Conservation (phyloP, 2,797 vertebrate species). For the Ficedula albicollis region DNA sequence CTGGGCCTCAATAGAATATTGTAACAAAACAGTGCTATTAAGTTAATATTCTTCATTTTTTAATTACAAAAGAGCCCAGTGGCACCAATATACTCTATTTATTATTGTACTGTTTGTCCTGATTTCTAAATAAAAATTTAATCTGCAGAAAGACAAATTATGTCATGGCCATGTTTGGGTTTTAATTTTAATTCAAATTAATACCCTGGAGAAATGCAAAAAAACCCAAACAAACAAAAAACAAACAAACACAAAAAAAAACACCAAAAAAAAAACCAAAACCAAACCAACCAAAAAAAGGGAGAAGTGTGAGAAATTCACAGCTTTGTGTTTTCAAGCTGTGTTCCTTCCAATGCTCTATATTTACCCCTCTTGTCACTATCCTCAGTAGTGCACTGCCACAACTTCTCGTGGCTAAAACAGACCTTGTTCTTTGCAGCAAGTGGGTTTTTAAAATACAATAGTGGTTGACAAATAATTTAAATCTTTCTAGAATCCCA, state of each 20-base stretch:
- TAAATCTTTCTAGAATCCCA: not conserved
- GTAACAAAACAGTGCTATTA: not conserved
- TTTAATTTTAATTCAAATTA: not conserved
- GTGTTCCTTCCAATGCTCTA: not conserved
- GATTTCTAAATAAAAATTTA: not conserved
- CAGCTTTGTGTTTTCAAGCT: not conserved
- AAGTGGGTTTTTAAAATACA: not conserved
- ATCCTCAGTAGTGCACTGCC: not conserved
- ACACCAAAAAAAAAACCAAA: no score
- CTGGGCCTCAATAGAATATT: not conserved
- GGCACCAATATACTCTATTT: not conserved
- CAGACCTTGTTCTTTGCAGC: not conserved
- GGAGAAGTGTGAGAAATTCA: not conserved
- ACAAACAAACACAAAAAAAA: no score
- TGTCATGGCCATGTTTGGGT: accelerated
- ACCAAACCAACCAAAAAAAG: no score
- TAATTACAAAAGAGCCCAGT: not conserved
- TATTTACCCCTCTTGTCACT: not conserved
- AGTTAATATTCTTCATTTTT: slow-evolving; percentile 10
- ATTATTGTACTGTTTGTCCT: not conserved
- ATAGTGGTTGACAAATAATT: not conserved
- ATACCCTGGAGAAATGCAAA: not conserved
- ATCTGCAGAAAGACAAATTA: not conserved
- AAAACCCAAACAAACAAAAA: not conserved
- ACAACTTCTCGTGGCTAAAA: not conserved